Base-by-base conservation (phyloP, 2,797 vertebrate genomes). In the Coregonus suidteri region DNA sequence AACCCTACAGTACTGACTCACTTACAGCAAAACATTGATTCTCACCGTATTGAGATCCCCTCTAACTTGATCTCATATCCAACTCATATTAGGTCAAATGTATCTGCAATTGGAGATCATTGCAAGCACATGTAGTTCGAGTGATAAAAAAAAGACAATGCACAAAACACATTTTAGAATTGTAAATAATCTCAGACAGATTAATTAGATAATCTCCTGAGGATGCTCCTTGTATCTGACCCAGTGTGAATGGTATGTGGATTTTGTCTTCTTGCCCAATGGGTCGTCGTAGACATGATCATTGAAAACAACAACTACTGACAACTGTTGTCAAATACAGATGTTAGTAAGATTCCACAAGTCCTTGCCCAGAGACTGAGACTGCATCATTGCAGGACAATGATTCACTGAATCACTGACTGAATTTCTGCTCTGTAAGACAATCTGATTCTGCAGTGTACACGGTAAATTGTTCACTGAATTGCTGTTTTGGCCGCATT, bases 301-400 rank as follows among this genome's bases (percentile, higher is more conserved):
- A 74, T 62, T 65, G 59, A 74, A 74, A 74, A 65, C 73, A 74
- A 47, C 59, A 65, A 37, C 73, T 11, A 41, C 64, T 62, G 34
- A 59, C 35, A 65, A 25, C 11, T 64, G 20, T 25, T 64, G 59
- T 64, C n/a, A 64, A 64, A 64, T 11, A 64, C 20, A 25, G 59
- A 64, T 25, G 59, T 64, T 64, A 11, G 6, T 3, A 64, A 64
- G 6, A 7, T 13, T 64, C 25, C 59, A 9, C 59, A 25, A 11
- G 25, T 64, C 20, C 5, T 64, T 20, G 9, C 20, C 59, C 59
- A 64, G 59, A 25, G 59, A 56, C 4, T 5, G 54, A 56, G 54
- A 13, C 59, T 64, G 11, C 59, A 30, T 64, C 59, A 13, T 20
- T 25, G 20, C 56, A 25, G 11, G 56, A 59, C 6, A 20, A 59